Conservation (phyloP, 2,888 invertebrate species). For the Cryptocephalus primarius region DNA sequence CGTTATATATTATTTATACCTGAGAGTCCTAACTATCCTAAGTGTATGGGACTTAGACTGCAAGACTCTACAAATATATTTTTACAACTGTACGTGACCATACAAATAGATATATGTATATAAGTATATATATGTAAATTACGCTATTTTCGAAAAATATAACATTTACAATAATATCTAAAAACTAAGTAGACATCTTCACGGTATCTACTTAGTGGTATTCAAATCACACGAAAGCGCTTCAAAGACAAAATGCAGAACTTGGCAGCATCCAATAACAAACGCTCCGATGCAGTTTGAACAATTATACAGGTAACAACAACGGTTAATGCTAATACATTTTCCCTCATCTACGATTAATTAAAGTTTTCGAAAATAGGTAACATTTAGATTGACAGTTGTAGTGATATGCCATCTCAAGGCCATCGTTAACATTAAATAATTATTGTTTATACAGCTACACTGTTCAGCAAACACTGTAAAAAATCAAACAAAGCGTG, state of each 20-base stretch:
- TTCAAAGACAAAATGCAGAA: neutral
- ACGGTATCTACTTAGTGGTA: neutral
- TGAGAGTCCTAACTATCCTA: no score
- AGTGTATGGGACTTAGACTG: no score
- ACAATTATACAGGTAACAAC: neutral
- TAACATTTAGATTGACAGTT: constrained; percentile 28
- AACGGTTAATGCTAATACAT: neutral
- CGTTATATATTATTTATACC: no score
- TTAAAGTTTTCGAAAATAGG: constrained; percentile 7
- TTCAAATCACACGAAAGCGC: neutral
- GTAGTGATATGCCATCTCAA: constrained; percentile 31
- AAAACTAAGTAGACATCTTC: no score
- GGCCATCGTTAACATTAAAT: constrained; percentile 19
- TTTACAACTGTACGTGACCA: no score
- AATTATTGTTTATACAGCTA: constrained; percentile 35
- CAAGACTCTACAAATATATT: no score
- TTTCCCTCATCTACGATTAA: neutral
- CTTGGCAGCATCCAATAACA: neutral
- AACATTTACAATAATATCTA: no score
- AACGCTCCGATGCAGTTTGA: neutral
- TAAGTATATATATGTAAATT: no score
- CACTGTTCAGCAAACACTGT: constrained; percentile 2
- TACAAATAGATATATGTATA: no score
- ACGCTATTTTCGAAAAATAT: no score
- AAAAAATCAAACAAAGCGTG: neutral